Evolutionary conservation across 1,140 invertebrate genomes (phyloP).

Genomic region (Hylaeus anthracinus): DNA sequence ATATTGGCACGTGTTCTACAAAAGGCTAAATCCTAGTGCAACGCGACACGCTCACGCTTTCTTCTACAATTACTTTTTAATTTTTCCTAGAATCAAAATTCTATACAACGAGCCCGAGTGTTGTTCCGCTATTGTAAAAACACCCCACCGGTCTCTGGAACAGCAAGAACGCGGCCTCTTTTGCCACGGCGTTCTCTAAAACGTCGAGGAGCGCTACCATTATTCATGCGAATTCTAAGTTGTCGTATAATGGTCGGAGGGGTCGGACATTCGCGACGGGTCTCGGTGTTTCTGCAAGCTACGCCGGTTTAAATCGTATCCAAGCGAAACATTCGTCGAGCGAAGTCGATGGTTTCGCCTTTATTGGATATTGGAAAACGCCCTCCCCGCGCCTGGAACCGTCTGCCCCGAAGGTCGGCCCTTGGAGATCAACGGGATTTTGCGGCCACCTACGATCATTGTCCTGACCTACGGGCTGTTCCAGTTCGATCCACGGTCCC

Average conservation of each 20-base stretch:
- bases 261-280: too few relatives aligned
- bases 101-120: too few relatives aligned
- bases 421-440: constrained; percentile 32
- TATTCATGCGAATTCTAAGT: neutral
- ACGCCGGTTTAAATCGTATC: constrained; percentile 34
- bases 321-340: constrained; percentile 33
- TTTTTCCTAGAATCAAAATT: too few relatives aligned
- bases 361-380: constrained; percentile 51
- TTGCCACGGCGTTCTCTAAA: too few relatives aligned
- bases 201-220: neutral
- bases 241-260: neutral
- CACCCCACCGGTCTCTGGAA: too few relatives aligned
- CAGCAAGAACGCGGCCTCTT: too few relatives aligned
- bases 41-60: too few relatives aligned
- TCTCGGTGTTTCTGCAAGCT: neutral
- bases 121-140: too few relatives aligned
- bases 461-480: constrained; percentile 24
- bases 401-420: neutral
- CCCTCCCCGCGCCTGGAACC: neutral
- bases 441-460: constrained; percentile 42
- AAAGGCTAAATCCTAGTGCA: too few relatives aligned
- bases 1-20: too few relatives aligned
- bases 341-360: constrained; percentile 23
- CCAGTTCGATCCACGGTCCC: constrained; percentile 17
- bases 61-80: too few relatives aligned